A percentile compares a stretch with the other conserved stretches of the same genome.
These are phyloP conservation scores for Acyrthosiphon pisum DNA, from an alignment of 1,140 invertebrate species.

Conservation along the genomic window DNA sequence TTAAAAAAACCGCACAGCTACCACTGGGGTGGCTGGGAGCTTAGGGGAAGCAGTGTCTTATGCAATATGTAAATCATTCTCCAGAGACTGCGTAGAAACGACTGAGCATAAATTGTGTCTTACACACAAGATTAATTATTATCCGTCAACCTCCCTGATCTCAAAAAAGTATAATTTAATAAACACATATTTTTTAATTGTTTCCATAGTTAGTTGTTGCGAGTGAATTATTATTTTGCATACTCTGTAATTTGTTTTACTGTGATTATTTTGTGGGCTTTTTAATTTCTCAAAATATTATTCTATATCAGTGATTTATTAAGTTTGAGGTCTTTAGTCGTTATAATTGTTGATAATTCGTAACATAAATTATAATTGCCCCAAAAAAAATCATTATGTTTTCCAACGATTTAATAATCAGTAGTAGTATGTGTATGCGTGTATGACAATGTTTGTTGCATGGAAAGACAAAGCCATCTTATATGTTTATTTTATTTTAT, in stretches of 20 bases:
- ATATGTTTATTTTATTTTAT: slow-evolving; percentile 36
- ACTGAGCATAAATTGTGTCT: not conserved
- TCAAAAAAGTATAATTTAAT: not conserved
- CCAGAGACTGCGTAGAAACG: too few species aligned
- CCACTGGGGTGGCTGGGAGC: not conserved
- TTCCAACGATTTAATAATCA: not conserved
- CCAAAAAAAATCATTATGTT: not conserved
- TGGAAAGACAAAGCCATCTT: slow-evolving; percentile 50
- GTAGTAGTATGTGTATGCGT: not conserved
- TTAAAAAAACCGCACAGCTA: not conserved
- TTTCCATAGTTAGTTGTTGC: not conserved
- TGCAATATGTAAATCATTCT: not conserved
- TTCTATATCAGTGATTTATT: not conserved
- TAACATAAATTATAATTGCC: not conserved
- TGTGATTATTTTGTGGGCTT: not conserved
- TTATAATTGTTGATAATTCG: not conserved
- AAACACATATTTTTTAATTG: not conserved
- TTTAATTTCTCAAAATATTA: not conserved
- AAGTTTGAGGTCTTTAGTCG: not conserved
- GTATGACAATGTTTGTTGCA: not conserved
- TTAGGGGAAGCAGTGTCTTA: not conserved
- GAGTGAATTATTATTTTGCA: not conserved
- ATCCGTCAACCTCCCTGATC: not conserved
- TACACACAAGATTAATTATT: not conserved
- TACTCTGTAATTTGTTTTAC: not conserved